phyloP scores from a whole-genome alignment of 2,797 vertebrate genomes.

The Pogoniulus pusillus region DNA sequence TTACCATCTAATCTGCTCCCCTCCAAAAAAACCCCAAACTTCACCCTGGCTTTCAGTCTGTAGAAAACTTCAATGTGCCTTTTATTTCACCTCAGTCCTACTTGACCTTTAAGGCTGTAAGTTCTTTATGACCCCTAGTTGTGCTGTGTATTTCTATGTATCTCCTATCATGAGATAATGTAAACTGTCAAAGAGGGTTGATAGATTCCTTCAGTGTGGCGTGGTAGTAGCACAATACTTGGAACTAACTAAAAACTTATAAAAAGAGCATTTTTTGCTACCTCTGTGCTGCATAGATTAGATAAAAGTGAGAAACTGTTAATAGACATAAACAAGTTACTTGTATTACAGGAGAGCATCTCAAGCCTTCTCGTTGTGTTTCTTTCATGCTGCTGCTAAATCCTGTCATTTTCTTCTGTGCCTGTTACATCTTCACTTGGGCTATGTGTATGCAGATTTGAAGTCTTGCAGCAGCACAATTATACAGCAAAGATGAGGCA shows the following conservation, averaged over 20 bases:
- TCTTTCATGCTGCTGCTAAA: not conserved
- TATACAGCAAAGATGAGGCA: not conserved
- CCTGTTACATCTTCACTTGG: not conserved
- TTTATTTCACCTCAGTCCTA: not conserved
- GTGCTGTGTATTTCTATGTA: not conserved
- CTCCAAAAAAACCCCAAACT: no score
- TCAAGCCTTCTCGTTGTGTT: not conserved
- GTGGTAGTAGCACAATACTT: not conserved
- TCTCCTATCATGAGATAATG: not conserved
- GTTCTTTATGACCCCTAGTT: not conserved
- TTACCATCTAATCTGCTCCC: not conserved
- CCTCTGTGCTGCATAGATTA: not conserved
- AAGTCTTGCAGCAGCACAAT: not conserved
- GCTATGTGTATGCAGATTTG: not conserved
- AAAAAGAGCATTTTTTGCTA: not conserved
- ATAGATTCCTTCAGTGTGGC: not conserved
- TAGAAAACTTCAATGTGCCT: not conserved
- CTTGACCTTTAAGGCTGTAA: not conserved
- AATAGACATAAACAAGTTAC: not conserved
- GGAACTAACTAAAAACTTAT: not conserved
- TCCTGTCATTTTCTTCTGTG: not conserved
- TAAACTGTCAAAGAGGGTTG: not conserved
- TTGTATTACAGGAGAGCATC: not conserved
- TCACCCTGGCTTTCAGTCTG: not conserved
- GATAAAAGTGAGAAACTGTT: not conserved